Evolutionary conservation across 2,797 vertebrate species (phyloP), one percentile per base, ranked within the genome.

Genomic region (Salarias fasciatus): DNA sequence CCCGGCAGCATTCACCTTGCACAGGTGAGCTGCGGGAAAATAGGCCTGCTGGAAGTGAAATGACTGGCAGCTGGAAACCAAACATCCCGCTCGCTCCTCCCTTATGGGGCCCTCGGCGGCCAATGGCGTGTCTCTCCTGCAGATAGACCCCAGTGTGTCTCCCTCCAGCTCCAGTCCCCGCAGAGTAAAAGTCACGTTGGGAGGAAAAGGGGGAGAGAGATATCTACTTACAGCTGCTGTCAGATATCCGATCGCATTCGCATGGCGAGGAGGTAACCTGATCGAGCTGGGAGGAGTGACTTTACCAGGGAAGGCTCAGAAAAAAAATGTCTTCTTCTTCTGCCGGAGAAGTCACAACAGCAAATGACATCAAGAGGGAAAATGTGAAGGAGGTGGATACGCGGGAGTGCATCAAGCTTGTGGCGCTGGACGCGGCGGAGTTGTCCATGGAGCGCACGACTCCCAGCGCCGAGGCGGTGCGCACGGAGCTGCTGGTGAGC

Each of bases 201-300:
- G 91, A 88, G 92, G 92, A 89, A 89, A 89, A 62, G 85, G 77
- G 89, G 33, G 90, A 90, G 90, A 93, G 90, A 94, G 92, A 92
- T 93, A 94, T 95, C 95, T 94, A 89, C 92, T 94, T 94, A 93
- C 94, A 94, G 92, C 92, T 84, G 93, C 93, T 92, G 94, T 94
- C 92, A 94, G 94, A 95, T 86, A 93, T 94, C 94, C 92, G 94
- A 97, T 97, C 95, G 94, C 93, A 90, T 90, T 94, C 93, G 95
- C 95, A 96, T 95, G 96, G 95, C 95, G 92, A 93, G 91, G 91
- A 92, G 96, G 97, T 92, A 98, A 98, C 95, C 95, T 94, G 96
- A 99, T 97, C 96, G 93, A 92, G 88, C 87, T 86, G 79, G 94
- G 93, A 94, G 93, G 94, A 94, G 94, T 94, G 92, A 94, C 92